Percentiles rank a stretch among this genome's conserved stretches.
Conservation (phyloP, 2,797 vertebrate species). For the Craterocephalus amniculus region DNA sequence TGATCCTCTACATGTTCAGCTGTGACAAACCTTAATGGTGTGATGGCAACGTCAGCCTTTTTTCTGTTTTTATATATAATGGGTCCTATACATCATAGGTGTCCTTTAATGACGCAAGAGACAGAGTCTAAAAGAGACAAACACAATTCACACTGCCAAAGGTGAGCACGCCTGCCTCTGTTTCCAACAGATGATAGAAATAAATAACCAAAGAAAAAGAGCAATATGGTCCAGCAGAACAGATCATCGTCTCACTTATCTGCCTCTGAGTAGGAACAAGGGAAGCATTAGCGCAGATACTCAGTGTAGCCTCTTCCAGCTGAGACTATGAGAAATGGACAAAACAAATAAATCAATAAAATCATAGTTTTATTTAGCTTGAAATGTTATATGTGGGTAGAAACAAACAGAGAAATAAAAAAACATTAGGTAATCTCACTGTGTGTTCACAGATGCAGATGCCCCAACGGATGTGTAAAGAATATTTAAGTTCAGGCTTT, state of each 20-base stretch:
- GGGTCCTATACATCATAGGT: conserved; percentile 37
- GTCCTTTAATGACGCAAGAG: conserved; percentile 32
- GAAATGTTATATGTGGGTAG: conserved; percentile 1
- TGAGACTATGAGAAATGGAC: conserved; percentile 5
- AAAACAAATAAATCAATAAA: conserved; percentile 10
- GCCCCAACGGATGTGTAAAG: not conserved
- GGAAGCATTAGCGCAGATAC: not conserved
- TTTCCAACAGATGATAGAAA: conserved; percentile 14
- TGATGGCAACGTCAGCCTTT: conserved; percentile 8
- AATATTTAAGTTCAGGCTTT: too few relatives aligned
- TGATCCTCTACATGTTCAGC: conserved; percentile 1
- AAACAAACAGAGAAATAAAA: too few relatives aligned
- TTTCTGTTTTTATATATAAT: conserved; percentile 32
- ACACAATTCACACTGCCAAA: conserved; percentile 9
- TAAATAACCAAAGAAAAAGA: conserved; percentile 18
- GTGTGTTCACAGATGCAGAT: not conserved
- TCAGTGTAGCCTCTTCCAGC: conserved; percentile 7
- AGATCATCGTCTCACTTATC: conserved; percentile 4
- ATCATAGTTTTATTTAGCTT: conserved; percentile 25
- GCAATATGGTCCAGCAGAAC: conserved; percentile 18
- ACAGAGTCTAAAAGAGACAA: conserved; percentile 21
- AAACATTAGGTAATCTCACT: too few relatives aligned
- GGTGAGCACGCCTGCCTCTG: not conserved
- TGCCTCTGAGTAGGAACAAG: not conserved
- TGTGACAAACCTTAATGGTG: conserved; percentile 10